A percentile compares a stretch with the other conserved stretches of the same genome.
Evolutionary conservation across 2,113 vertebrate genomes (phyloP).

Genomic region (Barbus barbus): DNA sequence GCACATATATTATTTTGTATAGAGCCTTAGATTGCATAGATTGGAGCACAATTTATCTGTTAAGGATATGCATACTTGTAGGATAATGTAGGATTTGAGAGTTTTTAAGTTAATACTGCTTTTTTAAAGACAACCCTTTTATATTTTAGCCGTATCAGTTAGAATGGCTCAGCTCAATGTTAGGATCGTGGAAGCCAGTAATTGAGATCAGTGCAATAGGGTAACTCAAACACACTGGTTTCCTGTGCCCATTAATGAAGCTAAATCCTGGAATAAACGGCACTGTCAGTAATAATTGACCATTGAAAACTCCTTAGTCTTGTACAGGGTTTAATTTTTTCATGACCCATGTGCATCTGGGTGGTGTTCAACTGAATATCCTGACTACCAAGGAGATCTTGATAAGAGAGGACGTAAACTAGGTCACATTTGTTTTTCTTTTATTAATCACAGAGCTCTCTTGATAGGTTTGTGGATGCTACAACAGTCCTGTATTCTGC

Average conservation of each 20-base stretch:
- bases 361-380: neutral
- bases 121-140: neutral
- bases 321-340: neutral
- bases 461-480: constrained; percentile 33
- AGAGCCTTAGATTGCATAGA: neutral
- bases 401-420: constrained; percentile 26
- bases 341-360: neutral
- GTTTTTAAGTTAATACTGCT: neutral
- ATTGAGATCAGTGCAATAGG: constrained; percentile 14
- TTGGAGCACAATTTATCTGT: neutral
- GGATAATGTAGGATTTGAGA: too few relatives aligned
- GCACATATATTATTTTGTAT: constrained; percentile 19
- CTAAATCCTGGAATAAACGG: neutral
- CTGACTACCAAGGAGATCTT: constrained; percentile 29
- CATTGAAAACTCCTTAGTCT: neutral
- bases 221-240: constrained; percentile 22
- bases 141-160: neutral
- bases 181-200: neutral
- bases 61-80: too few relatives aligned
- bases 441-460: constrained; percentile 20
- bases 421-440: constrained; percentile 16
- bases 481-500: constrained; percentile 1
- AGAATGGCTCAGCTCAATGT: neutral
- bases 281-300: neutral
- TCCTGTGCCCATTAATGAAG: neutral